phyloP scores from a whole-genome alignment of 2,797 vertebrate species.

The Scleropages formosus region DNA sequence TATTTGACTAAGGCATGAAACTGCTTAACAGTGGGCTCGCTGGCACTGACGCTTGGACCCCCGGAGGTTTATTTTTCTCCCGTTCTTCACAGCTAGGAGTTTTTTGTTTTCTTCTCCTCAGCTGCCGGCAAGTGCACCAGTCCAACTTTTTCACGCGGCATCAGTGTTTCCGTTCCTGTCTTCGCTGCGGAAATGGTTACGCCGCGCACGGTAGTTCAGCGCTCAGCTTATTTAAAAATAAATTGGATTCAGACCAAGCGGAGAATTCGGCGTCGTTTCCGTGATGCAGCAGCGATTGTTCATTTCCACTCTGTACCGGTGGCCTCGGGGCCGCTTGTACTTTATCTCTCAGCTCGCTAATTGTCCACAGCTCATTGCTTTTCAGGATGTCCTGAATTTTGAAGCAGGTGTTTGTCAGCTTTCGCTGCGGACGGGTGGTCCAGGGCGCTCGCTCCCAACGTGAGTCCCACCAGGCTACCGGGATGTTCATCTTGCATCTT shows the following conservation, averaged over 20 bases:
- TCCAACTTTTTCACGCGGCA: no score
- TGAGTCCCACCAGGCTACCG: background rate
- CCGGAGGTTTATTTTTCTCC: no score
- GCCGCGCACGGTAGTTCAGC: no score
- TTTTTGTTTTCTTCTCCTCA: no score
- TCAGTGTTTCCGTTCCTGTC: no score
- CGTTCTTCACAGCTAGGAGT: no score
- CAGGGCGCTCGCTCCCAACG: background rate
- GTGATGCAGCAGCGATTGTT: background rate
- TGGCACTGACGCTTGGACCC: no score
- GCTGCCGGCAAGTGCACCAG: no score
- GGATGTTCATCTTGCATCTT: slow-evolving; percentile 1
- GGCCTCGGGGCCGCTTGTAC: background rate
- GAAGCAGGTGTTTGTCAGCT: background rate
- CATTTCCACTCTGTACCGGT: background rate
- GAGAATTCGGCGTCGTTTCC: background rate
- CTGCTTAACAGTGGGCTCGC: background rate
- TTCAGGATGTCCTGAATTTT: slow-evolving; percentile 1
- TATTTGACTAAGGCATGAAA: background rate
- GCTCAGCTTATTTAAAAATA: background rate
- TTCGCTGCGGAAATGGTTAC: no score
- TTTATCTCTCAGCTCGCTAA: background rate
- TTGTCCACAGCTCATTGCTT: background rate
- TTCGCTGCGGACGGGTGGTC: background rate
- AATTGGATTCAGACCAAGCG: background rate